Conservation (phyloP, 2,797 vertebrate species). For the Cheirogaleus major region DNA sequence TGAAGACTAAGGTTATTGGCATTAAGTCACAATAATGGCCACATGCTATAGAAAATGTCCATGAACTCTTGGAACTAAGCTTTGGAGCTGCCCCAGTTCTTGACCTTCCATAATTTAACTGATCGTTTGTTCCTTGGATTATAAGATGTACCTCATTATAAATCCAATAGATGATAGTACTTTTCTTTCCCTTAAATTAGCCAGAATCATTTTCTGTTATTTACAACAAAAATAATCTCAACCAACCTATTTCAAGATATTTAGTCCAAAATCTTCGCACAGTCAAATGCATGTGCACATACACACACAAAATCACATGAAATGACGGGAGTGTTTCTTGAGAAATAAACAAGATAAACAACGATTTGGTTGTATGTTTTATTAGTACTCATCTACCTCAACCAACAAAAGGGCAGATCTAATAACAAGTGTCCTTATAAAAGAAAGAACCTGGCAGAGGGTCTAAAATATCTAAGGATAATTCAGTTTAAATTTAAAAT, state of each 20-base stretch:
- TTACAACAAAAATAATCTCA: not conserved
- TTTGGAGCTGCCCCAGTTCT: not conserved
- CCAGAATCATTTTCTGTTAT: not conserved
- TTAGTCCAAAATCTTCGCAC: not conserved
- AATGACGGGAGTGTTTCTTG: not conserved
- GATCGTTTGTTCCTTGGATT: not conserved
- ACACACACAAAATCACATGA: not conserved
- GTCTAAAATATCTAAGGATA: not conserved
- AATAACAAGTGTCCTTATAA: not conserved
- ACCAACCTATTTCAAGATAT: not conserved
- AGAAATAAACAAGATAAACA: not conserved
- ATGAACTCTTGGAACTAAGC: not conserved
- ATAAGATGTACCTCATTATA: not conserved
- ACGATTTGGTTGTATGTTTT: not conserved
- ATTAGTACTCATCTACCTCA: not conserved
- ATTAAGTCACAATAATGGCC: not conserved
- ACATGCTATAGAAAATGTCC: not conserved
- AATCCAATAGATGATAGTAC: not conserved
- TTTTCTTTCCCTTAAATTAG: not conserved
- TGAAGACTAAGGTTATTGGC: not conserved
- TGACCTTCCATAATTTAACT: not conserved
- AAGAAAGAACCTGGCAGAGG: not conserved
- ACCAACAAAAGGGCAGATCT: not conserved
- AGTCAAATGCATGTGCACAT: not conserved
- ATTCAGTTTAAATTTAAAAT: not conserved